Evolutionary conservation across 2,113 vertebrate species (phyloP).

Genomic region (Megaleporinus macrocephalus): DNA sequence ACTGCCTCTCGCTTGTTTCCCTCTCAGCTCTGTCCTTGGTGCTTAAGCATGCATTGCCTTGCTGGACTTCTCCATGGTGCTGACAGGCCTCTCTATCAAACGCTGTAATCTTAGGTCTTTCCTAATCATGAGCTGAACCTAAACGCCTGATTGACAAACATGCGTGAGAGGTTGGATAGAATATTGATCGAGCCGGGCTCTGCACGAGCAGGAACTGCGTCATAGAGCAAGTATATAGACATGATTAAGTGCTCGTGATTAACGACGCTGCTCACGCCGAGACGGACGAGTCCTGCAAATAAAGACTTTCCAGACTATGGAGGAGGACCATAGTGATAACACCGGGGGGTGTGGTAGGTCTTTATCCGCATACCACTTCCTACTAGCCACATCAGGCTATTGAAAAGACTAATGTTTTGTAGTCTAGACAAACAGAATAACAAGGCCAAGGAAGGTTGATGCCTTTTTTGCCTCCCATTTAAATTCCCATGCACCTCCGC

Average conservation of each 20-base stretch:
- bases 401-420: neutral
- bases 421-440: neutral
- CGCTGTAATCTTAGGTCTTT: conserved; percentile 27
- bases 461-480: neutral
- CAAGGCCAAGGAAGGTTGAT: neutral
- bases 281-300: neutral
- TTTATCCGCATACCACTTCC: neutral
- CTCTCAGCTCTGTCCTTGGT: conserved; percentile 49
- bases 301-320: neutral
- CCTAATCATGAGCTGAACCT: neutral
- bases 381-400: neutral
- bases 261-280: conserved; percentile 29
- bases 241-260: conserved; percentile 9
- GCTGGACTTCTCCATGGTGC: conserved; percentile 49
- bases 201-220: conserved; percentile 20
- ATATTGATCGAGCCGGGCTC: conserved; percentile 28
- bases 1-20: neutral
- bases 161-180: conserved; percentile 9
- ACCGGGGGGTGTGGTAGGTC: neutral
- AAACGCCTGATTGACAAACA: conserved; percentile 12
- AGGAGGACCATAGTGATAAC: neutral
- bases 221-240: conserved; percentile 21
- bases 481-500: neutral
- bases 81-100: conserved; percentile 30
- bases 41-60: conserved; percentile 41